Evolutionary conservation across 2,888 invertebrate genomes (phyloP).

Genomic region (Phortica magna): DNA sequence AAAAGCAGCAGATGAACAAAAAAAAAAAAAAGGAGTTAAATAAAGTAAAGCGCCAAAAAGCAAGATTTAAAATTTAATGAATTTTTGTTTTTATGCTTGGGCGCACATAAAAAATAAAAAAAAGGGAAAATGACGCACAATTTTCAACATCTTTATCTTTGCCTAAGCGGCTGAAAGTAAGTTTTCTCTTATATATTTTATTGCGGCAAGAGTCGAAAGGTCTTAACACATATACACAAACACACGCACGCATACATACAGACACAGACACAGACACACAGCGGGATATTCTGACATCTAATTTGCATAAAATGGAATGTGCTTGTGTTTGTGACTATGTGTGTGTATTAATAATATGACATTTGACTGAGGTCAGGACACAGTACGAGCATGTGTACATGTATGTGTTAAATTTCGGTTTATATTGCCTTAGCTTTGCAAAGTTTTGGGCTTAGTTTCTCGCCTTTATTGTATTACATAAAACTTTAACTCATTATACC

Average conservation of each 20-base stretch:
- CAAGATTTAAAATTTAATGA: slow-evolving; percentile 57
- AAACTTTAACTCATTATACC: slow-evolving; percentile 11
- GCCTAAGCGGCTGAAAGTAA: not conserved
- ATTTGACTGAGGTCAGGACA: slow-evolving; percentile 13
- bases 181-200: slow-evolving; percentile 16
- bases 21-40: slow-evolving; percentile 2
- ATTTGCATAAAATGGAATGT: slow-evolving; percentile 25
- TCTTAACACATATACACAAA: slow-evolving; percentile 5
- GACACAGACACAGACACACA: not conserved
- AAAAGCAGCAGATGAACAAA: too few species aligned
- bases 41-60: slow-evolving; percentile 18
- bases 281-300: slow-evolving; percentile 9
- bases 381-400: too few species aligned
- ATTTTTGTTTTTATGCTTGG: slow-evolving; percentile 39
- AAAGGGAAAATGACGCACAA: not conserved
- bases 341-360: not conserved
- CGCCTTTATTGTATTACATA: not conserved
- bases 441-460: not conserved
- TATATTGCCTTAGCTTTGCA: not conserved
- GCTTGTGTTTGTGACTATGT: not conserved
- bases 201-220: slow-evolving; percentile 17
- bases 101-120: slow-evolving; percentile 50
- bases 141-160: not conserved
- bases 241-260: not conserved
- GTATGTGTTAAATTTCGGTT: not conserved